Percentiles rank a stretch among this genome's conserved stretches.
Evolutionary conservation across 1,140 invertebrate species (phyloP).

Genomic region (Tetramorium alpestre): DNA sequence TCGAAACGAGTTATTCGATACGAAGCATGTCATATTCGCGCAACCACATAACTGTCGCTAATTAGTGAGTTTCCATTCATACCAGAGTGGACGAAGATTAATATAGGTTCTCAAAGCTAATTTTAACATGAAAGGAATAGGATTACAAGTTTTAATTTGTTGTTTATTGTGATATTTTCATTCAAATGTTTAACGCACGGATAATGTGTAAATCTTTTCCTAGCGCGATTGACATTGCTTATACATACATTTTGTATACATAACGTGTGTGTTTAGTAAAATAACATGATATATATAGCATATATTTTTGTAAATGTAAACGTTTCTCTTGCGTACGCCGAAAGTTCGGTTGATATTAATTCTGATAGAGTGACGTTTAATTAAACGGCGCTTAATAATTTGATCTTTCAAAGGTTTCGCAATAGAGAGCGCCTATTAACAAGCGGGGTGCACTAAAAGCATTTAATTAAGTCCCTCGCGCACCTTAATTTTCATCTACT

Average conservation of each 20-base stretch:
- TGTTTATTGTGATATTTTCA: neutral
- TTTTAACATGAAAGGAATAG: neutral
- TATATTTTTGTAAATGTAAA: conserved; percentile 23
- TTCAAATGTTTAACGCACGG: neutral
- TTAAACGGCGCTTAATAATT: conserved; percentile 31
- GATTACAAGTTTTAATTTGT: neutral
- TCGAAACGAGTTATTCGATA: conserved; percentile 18
- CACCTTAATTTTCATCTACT: neutral
- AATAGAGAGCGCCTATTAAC: neutral
- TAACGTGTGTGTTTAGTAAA: neutral
- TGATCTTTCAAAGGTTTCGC: conserved; percentile 1
- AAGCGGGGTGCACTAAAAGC: neutral
- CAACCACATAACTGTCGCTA: neutral
- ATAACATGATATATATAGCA: neutral
- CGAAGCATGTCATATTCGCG: neutral
- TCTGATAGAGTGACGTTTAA: conserved; percentile 20
- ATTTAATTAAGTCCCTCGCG: conserved; percentile 1
- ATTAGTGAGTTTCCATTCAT: conserved; percentile 27
- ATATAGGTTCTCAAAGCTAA: neutral
- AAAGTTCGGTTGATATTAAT: conserved; percentile 16
- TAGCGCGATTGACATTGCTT: neutral
- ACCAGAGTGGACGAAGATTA: neutral
- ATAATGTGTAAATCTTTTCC: neutral
- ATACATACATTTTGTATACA: neutral
- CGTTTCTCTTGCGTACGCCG: neutral